These are phyloP conservation scores for Parasteatoda lunata DNA, from an alignment of 2,888 invertebrate species.

Conservation along the genomic window DNA sequence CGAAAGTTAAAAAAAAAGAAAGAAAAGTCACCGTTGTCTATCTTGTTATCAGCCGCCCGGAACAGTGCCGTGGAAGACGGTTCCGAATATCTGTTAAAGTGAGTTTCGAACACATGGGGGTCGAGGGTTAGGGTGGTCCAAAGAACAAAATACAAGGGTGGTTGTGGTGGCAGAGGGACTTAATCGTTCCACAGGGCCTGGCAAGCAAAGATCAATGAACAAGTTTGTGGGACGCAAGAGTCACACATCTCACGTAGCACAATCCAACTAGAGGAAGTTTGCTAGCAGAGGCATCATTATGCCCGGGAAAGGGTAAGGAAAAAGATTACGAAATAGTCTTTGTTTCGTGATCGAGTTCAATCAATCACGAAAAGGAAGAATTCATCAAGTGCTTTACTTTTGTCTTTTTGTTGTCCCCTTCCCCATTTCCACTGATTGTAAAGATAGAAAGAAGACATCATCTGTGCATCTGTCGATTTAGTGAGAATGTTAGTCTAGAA, in stretches of 20 bases:
- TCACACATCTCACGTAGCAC: constrained; percentile 53
- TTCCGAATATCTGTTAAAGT: constrained; percentile 46
- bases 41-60: constrained; percentile 33
- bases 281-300: constrained; percentile 37
- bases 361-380: constrained; percentile 45
- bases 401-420: constrained; percentile 25
- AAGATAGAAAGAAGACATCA: constrained; percentile 35
- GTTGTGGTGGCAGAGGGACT: background rate
- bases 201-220: constrained; percentile 39
- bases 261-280: constrained; percentile 34
- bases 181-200: constrained; percentile 40
- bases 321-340: constrained; percentile 54
- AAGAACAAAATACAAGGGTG: background rate
- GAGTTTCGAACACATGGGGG: constrained; percentile 6
- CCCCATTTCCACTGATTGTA: constrained; percentile 23
- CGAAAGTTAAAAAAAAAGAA: background rate
- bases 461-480: constrained; percentile 53
- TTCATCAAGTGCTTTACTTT: constrained; percentile 49
- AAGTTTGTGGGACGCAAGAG: constrained; percentile 40
- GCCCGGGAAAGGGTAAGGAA: constrained; percentile 30
- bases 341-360: constrained; percentile 51
- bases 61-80: constrained; percentile 13
- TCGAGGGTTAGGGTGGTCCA: background rate
- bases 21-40: constrained; percentile 31
- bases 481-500: constrained; percentile 33